Evolutionary conservation across 1,140 invertebrate genomes (phyloP).

Genomic region (Nasonia giraulti): DNA sequence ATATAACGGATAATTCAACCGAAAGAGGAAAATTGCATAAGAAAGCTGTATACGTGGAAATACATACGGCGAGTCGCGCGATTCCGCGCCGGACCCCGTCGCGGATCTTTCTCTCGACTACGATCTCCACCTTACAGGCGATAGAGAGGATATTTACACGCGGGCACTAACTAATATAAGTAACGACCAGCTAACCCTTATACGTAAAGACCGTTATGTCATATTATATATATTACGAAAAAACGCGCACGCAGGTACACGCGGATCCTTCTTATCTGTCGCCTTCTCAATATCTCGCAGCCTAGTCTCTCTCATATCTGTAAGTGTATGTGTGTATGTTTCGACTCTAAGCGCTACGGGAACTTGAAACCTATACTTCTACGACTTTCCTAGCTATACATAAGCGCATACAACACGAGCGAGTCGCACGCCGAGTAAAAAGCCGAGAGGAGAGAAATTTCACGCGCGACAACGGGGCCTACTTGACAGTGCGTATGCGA

Average conservation of each 20-base stretch:
- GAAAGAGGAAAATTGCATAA: neutral
- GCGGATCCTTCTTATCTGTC: conserved; percentile 9
- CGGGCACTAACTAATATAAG: conserved; percentile 43
- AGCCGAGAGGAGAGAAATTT: neutral
- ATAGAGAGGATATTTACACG: conserved; percentile 44
- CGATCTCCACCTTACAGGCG: conserved; percentile 13
- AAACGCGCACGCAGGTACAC: conserved; percentile 33
- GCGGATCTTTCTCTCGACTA: conserved; percentile 48
- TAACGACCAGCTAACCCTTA: conserved; percentile 34
- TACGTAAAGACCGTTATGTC: conserved; percentile 38
- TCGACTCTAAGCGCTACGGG: conserved; percentile 34
- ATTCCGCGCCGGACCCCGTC: conserved; percentile 42
- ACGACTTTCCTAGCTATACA: conserved; percentile 11
- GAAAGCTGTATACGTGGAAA: neutral
- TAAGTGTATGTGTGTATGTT: too few species aligned
- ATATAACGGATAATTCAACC: neutral
- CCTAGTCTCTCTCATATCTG: neutral
- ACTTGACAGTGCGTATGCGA: neutral
- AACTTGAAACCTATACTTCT: conserved; percentile 49
- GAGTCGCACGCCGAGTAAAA: neutral
- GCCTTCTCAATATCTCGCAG: neutral
- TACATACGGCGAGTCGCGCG: conserved; percentile 23
- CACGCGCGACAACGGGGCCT: neutral
- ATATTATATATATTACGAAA: neutral
- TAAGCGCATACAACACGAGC: neutral